These are phyloP conservation scores for Archocentrus centrarchus DNA, from an alignment of 2,113 vertebrate genomes.

Conservation along the genomic window DNA sequence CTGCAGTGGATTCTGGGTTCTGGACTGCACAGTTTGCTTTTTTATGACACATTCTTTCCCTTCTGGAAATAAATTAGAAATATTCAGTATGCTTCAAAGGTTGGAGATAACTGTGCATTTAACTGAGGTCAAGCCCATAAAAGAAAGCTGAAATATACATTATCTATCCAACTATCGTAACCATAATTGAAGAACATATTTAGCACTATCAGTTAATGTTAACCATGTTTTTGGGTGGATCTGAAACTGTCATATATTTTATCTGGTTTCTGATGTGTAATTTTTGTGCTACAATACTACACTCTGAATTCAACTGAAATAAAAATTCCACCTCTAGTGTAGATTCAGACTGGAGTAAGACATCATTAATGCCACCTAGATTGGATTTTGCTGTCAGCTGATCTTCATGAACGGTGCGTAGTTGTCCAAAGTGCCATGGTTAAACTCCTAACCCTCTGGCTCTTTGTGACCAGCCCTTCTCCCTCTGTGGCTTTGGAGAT, in stretches of 20 bases:
- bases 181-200: constrained; percentile 1
- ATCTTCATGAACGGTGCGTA: not conserved
- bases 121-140: not conserved
- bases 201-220: not conserved
- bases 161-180: too few relatives aligned
- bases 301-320: not conserved
- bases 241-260: not conserved
- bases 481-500: too few relatives aligned
- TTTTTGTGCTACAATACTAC: not conserved
- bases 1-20: not conserved
- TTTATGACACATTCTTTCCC: not conserved
- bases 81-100: not conserved
- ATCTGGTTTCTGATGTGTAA: not conserved
- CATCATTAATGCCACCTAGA: not conserved
- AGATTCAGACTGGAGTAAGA: not conserved
- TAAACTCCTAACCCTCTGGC: too few relatives aligned
- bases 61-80: too few relatives aligned
- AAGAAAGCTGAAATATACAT: not conserved
- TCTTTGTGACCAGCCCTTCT: too few relatives aligned
- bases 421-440: too few relatives aligned
- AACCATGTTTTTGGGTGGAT: not conserved
- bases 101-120: not conserved
- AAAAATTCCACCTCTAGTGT: not conserved
- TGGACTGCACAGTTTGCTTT: not conserved
- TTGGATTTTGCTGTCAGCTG: not conserved